These are phyloP conservation scores for Brevimyrus niger DNA, from an alignment of 2,113 vertebrate genomes.

Conservation along the genomic window DNA sequence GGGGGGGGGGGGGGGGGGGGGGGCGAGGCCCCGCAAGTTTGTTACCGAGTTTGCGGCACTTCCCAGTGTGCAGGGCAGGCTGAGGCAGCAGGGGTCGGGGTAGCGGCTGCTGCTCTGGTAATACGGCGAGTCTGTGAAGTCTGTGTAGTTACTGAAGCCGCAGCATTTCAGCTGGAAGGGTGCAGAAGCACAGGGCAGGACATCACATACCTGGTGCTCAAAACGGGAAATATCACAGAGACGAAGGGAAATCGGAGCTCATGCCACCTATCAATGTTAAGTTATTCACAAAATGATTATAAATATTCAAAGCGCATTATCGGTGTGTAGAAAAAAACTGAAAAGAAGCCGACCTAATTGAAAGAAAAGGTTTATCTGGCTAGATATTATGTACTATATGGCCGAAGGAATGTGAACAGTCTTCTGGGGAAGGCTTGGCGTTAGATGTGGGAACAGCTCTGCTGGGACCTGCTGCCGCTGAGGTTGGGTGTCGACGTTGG, in stretches of 20 bases:
- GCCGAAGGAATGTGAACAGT: background rate
- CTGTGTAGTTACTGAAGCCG: constrained; percentile 55
- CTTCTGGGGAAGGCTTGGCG: background rate
- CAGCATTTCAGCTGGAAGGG: constrained; percentile 55
- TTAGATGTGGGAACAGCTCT: background rate
- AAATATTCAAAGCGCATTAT: background rate
- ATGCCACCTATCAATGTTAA: background rate
- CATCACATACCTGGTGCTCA: background rate
- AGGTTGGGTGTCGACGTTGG: background rate
- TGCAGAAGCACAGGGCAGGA: background rate
- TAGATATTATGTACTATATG: background rate
- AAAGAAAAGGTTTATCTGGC: background rate
- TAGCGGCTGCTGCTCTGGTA: background rate
- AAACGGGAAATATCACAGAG: background rate
- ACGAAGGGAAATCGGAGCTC: background rate
- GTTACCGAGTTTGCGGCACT: background rate
- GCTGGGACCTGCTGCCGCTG: background rate
- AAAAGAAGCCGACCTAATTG: background rate
- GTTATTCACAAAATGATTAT: background rate
- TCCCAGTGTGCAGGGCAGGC: background rate
- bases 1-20: too few relatives aligned
- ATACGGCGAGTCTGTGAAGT: constrained; percentile 51
- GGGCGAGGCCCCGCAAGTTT: background rate
- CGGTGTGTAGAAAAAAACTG: background rate
- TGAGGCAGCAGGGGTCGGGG: constrained; percentile 46